Conservation (phyloP, 2,113 vertebrate species). For the Blennius ocellaris region DNA sequence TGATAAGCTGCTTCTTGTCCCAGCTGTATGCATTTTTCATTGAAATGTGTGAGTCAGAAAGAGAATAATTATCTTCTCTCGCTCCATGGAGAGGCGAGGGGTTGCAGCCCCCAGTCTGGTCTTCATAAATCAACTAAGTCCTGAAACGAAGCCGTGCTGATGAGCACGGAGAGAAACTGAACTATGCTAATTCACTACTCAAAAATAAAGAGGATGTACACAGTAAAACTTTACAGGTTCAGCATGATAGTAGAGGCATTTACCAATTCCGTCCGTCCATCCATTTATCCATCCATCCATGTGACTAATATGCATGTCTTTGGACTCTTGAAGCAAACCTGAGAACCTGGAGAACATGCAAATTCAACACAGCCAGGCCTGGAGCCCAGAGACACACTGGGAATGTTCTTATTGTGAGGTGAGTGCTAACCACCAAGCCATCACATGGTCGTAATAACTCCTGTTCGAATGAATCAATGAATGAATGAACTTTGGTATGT, state of each 20-base stretch:
- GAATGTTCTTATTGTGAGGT: too few relatives aligned
- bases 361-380: too few relatives aligned
- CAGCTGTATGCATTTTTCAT: constrained; percentile 79
- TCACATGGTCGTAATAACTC: too few relatives aligned
- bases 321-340: too few relatives aligned
- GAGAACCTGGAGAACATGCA: too few relatives aligned
- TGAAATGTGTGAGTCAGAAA: constrained; percentile 73
- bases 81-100: constrained; percentile 42
- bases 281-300: too few relatives aligned
- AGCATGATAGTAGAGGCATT: not conserved
- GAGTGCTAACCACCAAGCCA: too few relatives aligned
- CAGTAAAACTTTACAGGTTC: constrained; percentile 3
- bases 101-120: constrained; percentile 63
- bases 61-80: constrained; percentile 76
- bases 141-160: constrained; percentile 40
- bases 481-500: too few relatives aligned
- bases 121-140: constrained; percentile 57
- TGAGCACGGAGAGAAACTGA: constrained; percentile 36
- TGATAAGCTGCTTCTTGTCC: constrained; percentile 73
- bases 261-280: not conserved
- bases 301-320: too few relatives aligned
- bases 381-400: too few relatives aligned
- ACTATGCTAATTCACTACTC: constrained; percentile 35
- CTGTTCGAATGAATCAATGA: too few relatives aligned
- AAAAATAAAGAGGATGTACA: constrained; percentile 22